Evolutionary conservation across 2,888 invertebrate species (phyloP), one percentile per base, ranked within the genome.

Genomic region (Nomada hirtipes): DNA sequence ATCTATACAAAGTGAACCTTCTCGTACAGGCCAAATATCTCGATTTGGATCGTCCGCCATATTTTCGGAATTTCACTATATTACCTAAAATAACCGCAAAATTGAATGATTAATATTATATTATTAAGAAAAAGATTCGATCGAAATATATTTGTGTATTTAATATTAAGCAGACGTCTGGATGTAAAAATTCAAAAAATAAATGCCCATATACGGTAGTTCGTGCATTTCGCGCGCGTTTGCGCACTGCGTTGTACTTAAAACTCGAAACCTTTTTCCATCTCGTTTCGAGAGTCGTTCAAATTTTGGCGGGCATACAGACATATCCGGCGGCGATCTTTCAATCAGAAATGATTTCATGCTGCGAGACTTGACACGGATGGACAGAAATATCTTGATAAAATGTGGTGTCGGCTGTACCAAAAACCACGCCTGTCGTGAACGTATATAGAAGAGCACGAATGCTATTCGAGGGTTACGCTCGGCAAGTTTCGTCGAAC

Each of bases 41-140:
- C 91, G 87, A 63, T 91, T 86, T 10, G 88, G 88, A 88, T 91
- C 90, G 79, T 93, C 91, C 20, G 91, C 90, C 92, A 92, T 92
- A 79, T 70, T 80, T 75, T 73, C 47, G 75, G 11, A 79, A 60
- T 83, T 67, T 52, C 29, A 59, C 73, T 68, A 71, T 50, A 50
- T 59, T 60, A 61, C 57, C 78, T 72, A 61, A 29, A 57, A 36
- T 60, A 4, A 36, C 15, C 20, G 10, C 1, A 23, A 63, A 63
- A n/a, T 63, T 15, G 9, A 18, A 26, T 15, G 2, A 3, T 64
- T 26, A 18, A 13, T 47, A 64, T 9, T 23, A 11, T 7, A 36
- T 36, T 36, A 36, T 36, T 36, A 36, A 4, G 15, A 15, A 18
- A 36, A 59, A n/a, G 18, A 15, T 44, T 9, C 15, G 44, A 50